Percentiles rank a stretch among this genome's conserved stretches.
These are phyloP conservation scores for Actinostola sp. DNA, from an alignment of 92 coral and sea anemone genomes.

Conservation along the genomic window DNA sequence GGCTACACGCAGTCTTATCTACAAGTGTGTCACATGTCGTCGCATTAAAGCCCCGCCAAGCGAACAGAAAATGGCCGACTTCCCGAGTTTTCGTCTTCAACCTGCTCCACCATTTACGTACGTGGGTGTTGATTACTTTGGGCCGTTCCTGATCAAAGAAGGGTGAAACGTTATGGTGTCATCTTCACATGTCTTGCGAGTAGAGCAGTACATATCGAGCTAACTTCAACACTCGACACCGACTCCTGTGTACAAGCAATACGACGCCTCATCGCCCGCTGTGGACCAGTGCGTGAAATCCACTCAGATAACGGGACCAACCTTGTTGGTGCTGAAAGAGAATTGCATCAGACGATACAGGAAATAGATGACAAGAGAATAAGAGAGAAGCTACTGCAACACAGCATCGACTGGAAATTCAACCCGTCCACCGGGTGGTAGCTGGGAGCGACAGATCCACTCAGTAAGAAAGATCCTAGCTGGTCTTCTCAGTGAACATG, in stretches of 20 bases:
- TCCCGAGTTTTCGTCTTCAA: neutral
- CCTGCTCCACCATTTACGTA: neutral
- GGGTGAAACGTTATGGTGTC: neutral
- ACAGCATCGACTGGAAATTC: conserved; percentile 44
- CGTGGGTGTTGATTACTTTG: neutral
- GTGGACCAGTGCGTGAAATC: conserved; percentile 40
- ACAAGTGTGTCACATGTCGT: neutral
- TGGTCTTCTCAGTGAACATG: conserved; percentile 30
- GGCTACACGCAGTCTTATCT: no score
- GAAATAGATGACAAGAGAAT: conserved; percentile 40
- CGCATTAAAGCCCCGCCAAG: neutral
- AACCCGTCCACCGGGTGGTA: conserved; percentile 55
- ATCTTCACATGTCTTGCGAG: neutral
- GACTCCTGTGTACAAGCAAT: neutral
- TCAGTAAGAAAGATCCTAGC: conserved; percentile 25
- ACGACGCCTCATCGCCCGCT: conserved; percentile 20
- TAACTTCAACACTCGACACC: neutral
- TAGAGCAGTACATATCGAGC: neutral
- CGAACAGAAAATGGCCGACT: neutral
- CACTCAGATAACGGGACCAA: conserved; percentile 50
- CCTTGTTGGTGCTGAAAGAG: conserved; percentile 43
- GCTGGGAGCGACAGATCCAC: conserved; percentile 56
- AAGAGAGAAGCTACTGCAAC: no score
- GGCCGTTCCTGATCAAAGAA: neutral
- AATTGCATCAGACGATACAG: conserved; percentile 37